Evolutionary conservation across 2,888 invertebrate species (phyloP).

Genomic region (Luperina testacea): DNA sequence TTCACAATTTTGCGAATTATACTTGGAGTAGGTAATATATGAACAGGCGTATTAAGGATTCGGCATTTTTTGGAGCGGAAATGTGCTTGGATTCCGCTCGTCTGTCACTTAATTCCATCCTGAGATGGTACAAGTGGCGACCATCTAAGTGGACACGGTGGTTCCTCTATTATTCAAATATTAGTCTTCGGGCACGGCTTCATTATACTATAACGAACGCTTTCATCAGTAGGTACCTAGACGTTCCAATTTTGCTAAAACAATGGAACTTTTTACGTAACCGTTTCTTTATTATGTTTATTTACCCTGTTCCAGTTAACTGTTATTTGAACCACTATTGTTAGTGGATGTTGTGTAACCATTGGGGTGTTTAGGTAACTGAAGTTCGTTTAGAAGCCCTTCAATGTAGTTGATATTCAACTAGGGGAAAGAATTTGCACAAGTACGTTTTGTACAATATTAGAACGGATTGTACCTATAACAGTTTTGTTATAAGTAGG

Average conservation of each 20-base stretch:
- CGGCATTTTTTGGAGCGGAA: neutral
- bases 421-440: neutral
- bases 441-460: neutral
- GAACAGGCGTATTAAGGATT: neutral
- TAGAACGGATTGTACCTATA: constrained; percentile 1
- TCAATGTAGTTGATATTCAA: constrained; percentile 7
- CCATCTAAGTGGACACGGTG: constrained; percentile 58
- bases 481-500: neutral
- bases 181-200: constrained; percentile 71
- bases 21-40: neutral
- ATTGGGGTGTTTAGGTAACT: constrained; percentile 11
- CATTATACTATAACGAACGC: constrained; percentile 59
- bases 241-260: constrained; percentile 33
- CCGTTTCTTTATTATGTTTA: constrained; percentile 34
- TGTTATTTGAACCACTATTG: constrained; percentile 30
- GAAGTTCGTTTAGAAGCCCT: constrained; percentile 13
- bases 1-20: constrained; percentile 25
- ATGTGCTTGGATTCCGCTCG: constrained; percentile 4
- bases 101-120: constrained; percentile 26
- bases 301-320: constrained; percentile 28
- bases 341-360: constrained; percentile 13
- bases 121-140: constrained; percentile 55
- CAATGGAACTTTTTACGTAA: constrained; percentile 44
- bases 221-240: constrained; percentile 42
- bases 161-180: constrained; percentile 71